phyloP scores from a whole-genome alignment of 1,140 invertebrate genomes.

The Lithobius niger region DNA sequence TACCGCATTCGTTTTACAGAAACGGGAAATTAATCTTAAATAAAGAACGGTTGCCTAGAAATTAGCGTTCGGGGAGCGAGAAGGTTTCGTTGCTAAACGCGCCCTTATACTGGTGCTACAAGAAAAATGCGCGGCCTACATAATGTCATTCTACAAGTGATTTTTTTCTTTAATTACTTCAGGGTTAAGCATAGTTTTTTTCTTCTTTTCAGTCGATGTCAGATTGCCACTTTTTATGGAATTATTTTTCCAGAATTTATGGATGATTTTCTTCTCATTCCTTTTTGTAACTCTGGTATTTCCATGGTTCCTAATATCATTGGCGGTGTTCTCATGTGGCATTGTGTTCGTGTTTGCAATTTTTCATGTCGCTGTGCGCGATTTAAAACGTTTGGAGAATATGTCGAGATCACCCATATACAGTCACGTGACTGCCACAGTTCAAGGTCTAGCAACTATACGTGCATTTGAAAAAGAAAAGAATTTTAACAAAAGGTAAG shows the following conservation, averaged over 20 bases:
- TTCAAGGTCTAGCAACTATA: slow-evolving; percentile 49
- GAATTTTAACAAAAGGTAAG: slow-evolving; percentile 36
- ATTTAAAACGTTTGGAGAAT: slow-evolving; percentile 49
- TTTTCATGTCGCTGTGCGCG: slow-evolving; percentile 37
- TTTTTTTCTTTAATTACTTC: no score
- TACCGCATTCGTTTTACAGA: no score
- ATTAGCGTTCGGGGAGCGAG: no score
- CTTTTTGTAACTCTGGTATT: slow-evolving; percentile 47
- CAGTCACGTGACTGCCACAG: slow-evolving; percentile 45
- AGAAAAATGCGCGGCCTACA: no score
- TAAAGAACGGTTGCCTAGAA: no score
- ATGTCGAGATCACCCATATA: slow-evolving; percentile 46
- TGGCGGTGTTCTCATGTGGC: slow-evolving; percentile 37
- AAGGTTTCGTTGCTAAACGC: no score
- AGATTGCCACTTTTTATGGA: slow-evolving; percentile 46
- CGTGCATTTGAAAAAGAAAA: slow-evolving; percentile 45
- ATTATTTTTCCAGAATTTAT: slow-evolving; percentile 44
- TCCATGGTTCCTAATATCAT: slow-evolving; percentile 44
- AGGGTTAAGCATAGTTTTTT: no score
- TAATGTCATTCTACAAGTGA: no score
- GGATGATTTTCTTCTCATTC: slow-evolving; percentile 37
- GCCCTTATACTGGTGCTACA: no score
- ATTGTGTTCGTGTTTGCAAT: slow-evolving; percentile 41
- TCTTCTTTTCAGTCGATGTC: slow-evolving; percentile 44
- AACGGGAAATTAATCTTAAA: no score